Conservation (phyloP, 2,888 invertebrate species). For the Arge pagana region DNA sequence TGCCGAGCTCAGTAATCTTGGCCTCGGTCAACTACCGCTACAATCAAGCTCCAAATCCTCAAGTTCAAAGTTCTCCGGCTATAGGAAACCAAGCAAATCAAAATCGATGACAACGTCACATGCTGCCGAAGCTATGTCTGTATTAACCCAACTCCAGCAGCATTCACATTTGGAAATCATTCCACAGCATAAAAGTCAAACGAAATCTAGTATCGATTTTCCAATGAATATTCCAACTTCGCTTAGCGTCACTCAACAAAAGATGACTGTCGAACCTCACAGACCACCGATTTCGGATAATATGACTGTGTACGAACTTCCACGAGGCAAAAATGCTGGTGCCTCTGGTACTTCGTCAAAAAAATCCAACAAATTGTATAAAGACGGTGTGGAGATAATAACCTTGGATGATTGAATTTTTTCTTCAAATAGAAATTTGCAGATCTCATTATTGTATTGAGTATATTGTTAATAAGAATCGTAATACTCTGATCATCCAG, state of each 20-base stretch:
- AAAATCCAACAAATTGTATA: slow-evolving; percentile 38
- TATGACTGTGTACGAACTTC: slow-evolving; percentile 42
- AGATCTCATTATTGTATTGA: too few relatives aligned
- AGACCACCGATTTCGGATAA: slow-evolving; percentile 39
- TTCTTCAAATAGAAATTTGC: neutral
- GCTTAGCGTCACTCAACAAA: slow-evolving; percentile 41
- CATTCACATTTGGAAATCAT: slow-evolving; percentile 54
- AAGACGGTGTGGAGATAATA: slow-evolving; percentile 52
- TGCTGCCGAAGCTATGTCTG: slow-evolving; percentile 42
- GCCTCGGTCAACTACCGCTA: slow-evolving; percentile 42
- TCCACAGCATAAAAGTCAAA: slow-evolving; percentile 46
- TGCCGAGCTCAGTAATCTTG: slow-evolving; percentile 46
- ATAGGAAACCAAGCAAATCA: slow-evolving; percentile 33
- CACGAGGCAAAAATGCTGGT: slow-evolving; percentile 35
- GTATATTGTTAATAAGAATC: too few relatives aligned
- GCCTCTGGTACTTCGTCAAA: slow-evolving; percentile 29
- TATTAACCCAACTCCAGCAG: slow-evolving; percentile 50
- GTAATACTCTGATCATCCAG: too few relatives aligned
- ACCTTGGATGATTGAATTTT: slow-evolving; percentile 49
- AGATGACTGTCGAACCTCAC: slow-evolving; percentile 26
- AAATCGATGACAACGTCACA: slow-evolving; percentile 32
- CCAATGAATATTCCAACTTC: slow-evolving; percentile 40
- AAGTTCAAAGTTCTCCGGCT: slow-evolving; percentile 29
- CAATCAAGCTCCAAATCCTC: slow-evolving; percentile 30
- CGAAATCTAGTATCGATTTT: slow-evolving; percentile 40